A percentile compares a stretch with the other conserved stretches of the same genome.
Conservation (phyloP, 2,888 invertebrate genomes). For the Abscondita cerata region DNA sequence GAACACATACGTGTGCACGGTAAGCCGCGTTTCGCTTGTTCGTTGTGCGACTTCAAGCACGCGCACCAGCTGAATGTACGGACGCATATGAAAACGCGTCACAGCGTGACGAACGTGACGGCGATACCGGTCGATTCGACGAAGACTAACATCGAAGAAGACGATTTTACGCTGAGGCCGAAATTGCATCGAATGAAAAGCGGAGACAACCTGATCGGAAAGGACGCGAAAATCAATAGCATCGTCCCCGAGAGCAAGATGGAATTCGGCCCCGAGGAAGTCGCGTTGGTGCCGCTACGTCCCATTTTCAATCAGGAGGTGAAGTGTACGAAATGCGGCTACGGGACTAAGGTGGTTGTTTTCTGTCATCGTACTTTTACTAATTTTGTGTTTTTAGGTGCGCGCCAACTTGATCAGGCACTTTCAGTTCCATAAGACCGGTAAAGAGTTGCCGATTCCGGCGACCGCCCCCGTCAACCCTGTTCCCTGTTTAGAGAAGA, state of each 20-base stretch:
- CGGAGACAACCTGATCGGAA: neutral
- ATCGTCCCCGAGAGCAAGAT: neutral
- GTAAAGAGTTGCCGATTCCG: slow-evolving; percentile 67
- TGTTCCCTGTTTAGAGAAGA: slow-evolving; percentile 78
- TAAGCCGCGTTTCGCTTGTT: slow-evolving; percentile 65
- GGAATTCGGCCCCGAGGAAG: slow-evolving; percentile 66
- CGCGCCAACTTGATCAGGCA: slow-evolving; percentile 76
- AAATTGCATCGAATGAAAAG: slow-evolving; percentile 31
- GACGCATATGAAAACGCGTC: slow-evolving; percentile 63
- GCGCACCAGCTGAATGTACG: slow-evolving; percentile 47
- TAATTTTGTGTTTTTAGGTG: slow-evolving; percentile 52
- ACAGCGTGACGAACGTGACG: slow-evolving; percentile 57
- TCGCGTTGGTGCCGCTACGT: slow-evolving; percentile 68
- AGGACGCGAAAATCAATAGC: neutral
- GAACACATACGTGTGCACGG: slow-evolving; percentile 69
- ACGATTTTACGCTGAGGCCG: slow-evolving; percentile 61
- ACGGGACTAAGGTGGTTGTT: slow-evolving; percentile 63
- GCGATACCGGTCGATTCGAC: slow-evolving; percentile 60
- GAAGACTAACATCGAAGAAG: slow-evolving; percentile 58
- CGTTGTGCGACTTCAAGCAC: slow-evolving; percentile 61
- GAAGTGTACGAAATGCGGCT: slow-evolving; percentile 72
- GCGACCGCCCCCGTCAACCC: slow-evolving; percentile 80
- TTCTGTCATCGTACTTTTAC: neutral
- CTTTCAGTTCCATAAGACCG: slow-evolving; percentile 69
- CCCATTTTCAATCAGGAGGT: slow-evolving; percentile 69